Percentiles rank a stretch among this genome's conserved stretches.
phyloP scores from a whole-genome alignment of 2,113 vertebrate genomes.

The Reinhardtius hippoglossoides region DNA sequence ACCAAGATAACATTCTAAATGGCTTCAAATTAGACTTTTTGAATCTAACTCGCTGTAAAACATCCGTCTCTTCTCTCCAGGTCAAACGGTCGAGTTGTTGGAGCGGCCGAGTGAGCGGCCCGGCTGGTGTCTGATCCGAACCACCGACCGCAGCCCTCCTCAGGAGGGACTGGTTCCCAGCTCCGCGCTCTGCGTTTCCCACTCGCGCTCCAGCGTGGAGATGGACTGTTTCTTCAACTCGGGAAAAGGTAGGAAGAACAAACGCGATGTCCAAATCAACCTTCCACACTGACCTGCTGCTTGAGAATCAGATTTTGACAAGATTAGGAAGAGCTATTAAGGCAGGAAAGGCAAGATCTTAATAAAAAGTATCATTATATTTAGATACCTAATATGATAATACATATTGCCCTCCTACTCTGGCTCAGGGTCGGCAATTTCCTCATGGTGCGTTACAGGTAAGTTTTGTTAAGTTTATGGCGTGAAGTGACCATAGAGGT shows the following conservation, averaged over 20 bases:
- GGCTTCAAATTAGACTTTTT: not conserved
- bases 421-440: not conserved
- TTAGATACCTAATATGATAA: too few species aligned
- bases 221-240: conserved; percentile 98
- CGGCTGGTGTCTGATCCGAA: conserved; percentile 94
- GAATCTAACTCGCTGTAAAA: not conserved
- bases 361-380: too few species aligned
- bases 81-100: conserved; percentile 96
- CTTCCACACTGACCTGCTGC: too few species aligned
- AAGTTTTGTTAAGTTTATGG: too few species aligned
- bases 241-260: conserved; percentile 90
- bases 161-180: conserved; percentile 97
- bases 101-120: conserved; percentile 93
- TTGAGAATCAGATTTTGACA: too few species aligned
- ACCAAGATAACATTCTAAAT: too few species aligned
- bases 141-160: conserved; percentile 89
- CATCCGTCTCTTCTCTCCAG: conserved; percentile 29
- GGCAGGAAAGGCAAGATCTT: too few species aligned
- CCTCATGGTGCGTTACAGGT: not conserved
- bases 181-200: conserved; percentile 91
- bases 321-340: too few species aligned
- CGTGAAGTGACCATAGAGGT: too few species aligned
- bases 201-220: conserved; percentile 96
- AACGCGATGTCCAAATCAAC: not conserved
- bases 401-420: too few species aligned